Evolutionary conservation across 2,888 invertebrate genomes (phyloP).

Genomic region (Teleiodes luculella): DNA sequence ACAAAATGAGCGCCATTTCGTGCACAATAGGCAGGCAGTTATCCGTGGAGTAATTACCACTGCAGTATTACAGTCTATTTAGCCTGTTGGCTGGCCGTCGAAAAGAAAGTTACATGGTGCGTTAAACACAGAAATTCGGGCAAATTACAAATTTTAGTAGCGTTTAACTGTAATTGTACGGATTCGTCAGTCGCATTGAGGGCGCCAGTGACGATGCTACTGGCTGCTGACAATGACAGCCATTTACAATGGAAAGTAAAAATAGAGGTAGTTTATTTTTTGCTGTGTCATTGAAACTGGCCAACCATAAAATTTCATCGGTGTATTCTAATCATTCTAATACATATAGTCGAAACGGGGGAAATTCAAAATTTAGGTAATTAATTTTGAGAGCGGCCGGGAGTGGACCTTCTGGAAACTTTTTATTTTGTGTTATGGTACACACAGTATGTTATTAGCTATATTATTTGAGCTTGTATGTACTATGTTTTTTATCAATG

Average conservation of each 20-base stretch:
- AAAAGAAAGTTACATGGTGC: conserved; percentile 71
- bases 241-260: conserved; percentile 52
- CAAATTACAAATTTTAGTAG: conserved; percentile 66
- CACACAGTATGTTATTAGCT: too few species aligned
- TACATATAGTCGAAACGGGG: too few species aligned
- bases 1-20: background rate
- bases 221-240: conserved; percentile 53
- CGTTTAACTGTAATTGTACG: conserved; percentile 71
- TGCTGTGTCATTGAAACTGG: too few species aligned
- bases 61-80: conserved; percentile 67
- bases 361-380: too few species aligned
- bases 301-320: too few species aligned
- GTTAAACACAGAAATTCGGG: conserved; percentile 66
- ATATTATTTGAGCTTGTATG: too few species aligned
- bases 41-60: conserved; percentile 19
- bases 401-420: too few species aligned
- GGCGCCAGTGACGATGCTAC: conserved; percentile 48
- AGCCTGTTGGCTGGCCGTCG: conserved; percentile 50
- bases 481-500: too few species aligned
- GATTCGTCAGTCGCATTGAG: conserved; percentile 58
- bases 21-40: background rate
- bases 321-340: too few species aligned
- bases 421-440: too few species aligned
- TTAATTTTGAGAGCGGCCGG: too few species aligned
- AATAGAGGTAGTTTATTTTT: too few species aligned